A percentile compares a stretch with the other conserved stretches of the same genome.
These are phyloP conservation scores for Troides aeacus DNA, from an alignment of 2,888 invertebrate genomes.

Conservation along the genomic window DNA sequence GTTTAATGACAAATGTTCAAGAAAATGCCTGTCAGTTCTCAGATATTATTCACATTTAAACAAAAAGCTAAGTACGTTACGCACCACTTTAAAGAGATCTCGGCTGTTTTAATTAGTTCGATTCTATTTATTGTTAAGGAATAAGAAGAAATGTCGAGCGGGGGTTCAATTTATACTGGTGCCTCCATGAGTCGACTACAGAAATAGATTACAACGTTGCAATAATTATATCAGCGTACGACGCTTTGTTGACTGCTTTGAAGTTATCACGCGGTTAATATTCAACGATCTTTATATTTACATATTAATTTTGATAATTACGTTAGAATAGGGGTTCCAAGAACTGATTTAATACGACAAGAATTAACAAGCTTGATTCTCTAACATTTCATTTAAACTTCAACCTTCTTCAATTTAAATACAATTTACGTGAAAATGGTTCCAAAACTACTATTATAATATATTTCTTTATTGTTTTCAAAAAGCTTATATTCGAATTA, in stretches of 20 bases:
- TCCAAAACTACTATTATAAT: not conserved
- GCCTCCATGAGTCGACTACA: conserved; percentile 56
- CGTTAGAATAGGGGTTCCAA: not conserved
- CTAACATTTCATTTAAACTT: not conserved
- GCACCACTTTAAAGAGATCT: conserved; percentile 50
- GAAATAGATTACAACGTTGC: conserved; percentile 71
- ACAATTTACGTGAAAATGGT: too few species aligned
- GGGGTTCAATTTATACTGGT: conserved; percentile 52
- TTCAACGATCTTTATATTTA: conserved; percentile 1
- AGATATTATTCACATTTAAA: conserved; percentile 56
- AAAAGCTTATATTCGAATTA: conserved; percentile 14
- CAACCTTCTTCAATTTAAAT: too few species aligned
- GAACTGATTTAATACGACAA: not conserved
- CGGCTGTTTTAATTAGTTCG: conserved; percentile 43
- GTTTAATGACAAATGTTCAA: conserved; percentile 38
- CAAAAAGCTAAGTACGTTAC: conserved; percentile 44
- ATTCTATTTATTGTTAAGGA: conserved; percentile 44
- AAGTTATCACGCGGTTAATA: conserved; percentile 49
- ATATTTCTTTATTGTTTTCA: too few species aligned
- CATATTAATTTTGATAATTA: not conserved
- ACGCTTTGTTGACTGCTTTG: conserved; percentile 61
- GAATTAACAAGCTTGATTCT: not conserved
- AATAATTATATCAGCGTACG: conserved; percentile 76
- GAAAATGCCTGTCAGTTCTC: conserved; percentile 38
- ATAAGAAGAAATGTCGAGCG: conserved; percentile 40